These are phyloP conservation scores for Megaceryle torquata DNA, from an alignment of 2,113 vertebrate species.

Conservation along the genomic window DNA sequence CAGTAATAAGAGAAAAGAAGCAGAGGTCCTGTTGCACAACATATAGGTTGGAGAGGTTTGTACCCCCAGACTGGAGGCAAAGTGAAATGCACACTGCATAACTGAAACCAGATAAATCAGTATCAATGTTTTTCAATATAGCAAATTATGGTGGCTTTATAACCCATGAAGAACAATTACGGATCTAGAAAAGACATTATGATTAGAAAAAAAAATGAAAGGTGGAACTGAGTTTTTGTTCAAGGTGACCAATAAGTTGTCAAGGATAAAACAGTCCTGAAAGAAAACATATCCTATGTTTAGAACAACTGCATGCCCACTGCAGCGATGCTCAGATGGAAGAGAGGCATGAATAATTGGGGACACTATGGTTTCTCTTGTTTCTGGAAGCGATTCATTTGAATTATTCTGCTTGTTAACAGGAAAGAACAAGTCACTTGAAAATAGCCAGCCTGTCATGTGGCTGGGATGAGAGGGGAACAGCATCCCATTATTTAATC, in stretches of 20 bases:
- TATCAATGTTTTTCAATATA: slow-evolving; percentile 9
- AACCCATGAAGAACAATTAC: slow-evolving; percentile 60
- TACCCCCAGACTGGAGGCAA: not conserved
- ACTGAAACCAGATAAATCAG: not conserved
- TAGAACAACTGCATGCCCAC: not conserved
- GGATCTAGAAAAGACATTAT: slow-evolving; percentile 9
- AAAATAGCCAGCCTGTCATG: not conserved
- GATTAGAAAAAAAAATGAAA: not conserved
- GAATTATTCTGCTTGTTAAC: slow-evolving; percentile 7
- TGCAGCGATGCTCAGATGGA: not conserved
- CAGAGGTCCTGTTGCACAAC: not conserved
- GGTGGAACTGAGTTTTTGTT: not conserved
- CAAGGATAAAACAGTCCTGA: not conserved
- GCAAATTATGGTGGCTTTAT: slow-evolving; percentile 42
- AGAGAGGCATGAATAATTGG: not conserved
- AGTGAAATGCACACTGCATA: slow-evolving; percentile 8
- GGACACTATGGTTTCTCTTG: not conserved
- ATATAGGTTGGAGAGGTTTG: not conserved
- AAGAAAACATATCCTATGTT: not conserved
- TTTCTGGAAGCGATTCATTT: not conserved
- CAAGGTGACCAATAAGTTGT: not conserved
- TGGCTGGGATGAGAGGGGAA: not conserved
- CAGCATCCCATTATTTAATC: not conserved
- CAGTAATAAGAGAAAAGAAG: not conserved
- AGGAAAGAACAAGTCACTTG: not conserved